Evolutionary conservation across 1,140 invertebrate genomes (phyloP), one percentile per base, ranked within the genome.

Genomic region (Zaprionus inermis): DNA sequence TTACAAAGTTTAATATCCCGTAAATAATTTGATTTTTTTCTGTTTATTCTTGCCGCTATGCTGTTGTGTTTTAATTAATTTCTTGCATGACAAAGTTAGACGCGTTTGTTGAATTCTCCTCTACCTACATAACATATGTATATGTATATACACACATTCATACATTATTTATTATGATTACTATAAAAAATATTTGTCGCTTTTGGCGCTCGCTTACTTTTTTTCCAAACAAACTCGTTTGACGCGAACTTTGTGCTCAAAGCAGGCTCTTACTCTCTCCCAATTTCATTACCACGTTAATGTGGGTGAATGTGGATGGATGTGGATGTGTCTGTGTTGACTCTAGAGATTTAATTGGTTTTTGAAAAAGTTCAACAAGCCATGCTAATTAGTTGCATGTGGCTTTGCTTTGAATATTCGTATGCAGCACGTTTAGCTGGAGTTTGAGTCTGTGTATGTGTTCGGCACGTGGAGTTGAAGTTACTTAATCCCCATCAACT

Each of bases 351-450:
- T 89, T 89, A 89, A 89, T 89, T 89, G 84, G 84, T 90, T 89
- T 86, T 90, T 89, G 75, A 89, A 90, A 89, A 89, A 89, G 88
- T 78, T 89, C 69, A 90, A 75, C 84, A 90, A 84, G 82, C 85
- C 84, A 89, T 89, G 81, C 74, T 89, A 89, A 89, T 89, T 89
- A 89, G 78, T 73, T 76, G 61, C 66, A 63, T 83, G 84, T 78
- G 70, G 78, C 86, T 66, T 75, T 75, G 46, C 28, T 75, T 75
- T 86, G 83, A 44, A 44, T 44, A 2, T n/a, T 16, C 77, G 65
- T 83, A 20, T 51, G 51, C 66, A 49, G 41, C 57, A 70, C 59
- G 38, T 56, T 59, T 59, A 55, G 20, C 64, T 65, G 6, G 24
- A 28, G 22, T 38, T 12, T 38, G 36, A 38, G 36, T n/a, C 14